Evolutionary conservation across 2,113 vertebrate genomes (phyloP).

Genomic region (Athene cunicularia): DNA sequence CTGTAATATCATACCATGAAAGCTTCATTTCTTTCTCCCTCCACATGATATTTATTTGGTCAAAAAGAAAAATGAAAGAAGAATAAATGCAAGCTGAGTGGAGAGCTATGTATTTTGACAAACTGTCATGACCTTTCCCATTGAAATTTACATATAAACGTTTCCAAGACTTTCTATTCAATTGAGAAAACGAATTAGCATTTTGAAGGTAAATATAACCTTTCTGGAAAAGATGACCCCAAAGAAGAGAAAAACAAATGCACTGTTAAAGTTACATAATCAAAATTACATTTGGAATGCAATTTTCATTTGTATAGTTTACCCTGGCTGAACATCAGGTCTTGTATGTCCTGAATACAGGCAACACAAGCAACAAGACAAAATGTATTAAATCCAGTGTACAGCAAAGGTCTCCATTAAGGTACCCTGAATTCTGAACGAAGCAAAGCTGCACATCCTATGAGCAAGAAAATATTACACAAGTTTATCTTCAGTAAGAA

Average conservation of each 20-base stretch:
- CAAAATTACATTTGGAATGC: background rate
- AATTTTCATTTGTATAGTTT: background rate
- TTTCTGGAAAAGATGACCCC: background rate
- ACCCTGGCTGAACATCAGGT: background rate
- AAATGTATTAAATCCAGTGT: background rate
- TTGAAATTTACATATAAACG: background rate
- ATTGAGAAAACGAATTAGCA: background rate
- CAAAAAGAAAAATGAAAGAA: background rate
- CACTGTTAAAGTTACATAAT: background rate
- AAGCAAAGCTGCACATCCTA: fast-evolving
- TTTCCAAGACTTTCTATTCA: background rate
- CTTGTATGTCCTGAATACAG: background rate
- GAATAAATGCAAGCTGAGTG: background rate
- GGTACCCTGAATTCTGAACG: background rate
- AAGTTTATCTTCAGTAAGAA: background rate
- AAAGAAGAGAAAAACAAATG: background rate
- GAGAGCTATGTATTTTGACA: background rate
- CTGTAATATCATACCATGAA: background rate
- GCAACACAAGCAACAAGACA: background rate
- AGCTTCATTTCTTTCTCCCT: background rate
- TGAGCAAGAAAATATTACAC: background rate
- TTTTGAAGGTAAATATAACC: background rate
- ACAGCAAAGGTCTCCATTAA: background rate
- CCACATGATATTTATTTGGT: background rate
- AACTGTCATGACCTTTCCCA: constrained; percentile 11